Base-by-base conservation (phyloP, 2,797 vertebrate genomes). In the Botia almorhae region DNA sequence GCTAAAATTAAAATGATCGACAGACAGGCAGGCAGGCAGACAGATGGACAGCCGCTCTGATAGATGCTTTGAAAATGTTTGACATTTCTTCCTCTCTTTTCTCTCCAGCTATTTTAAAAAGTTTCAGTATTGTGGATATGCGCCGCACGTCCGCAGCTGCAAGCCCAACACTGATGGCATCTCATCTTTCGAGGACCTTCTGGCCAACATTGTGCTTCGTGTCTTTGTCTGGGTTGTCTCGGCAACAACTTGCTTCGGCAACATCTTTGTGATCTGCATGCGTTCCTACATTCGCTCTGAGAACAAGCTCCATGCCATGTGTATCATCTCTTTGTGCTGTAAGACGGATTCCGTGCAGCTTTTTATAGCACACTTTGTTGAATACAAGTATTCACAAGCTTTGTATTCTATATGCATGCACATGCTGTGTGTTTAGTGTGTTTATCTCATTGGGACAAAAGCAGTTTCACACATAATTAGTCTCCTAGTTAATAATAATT, bases 131-230 rank as follows among this genome's bases (percentile, higher is more conserved):
- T 99, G 97, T 61, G 96, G 96, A 6, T 98, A 98, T 3, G 96
- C 97, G 1, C 96, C 98, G 14, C 97, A 99, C 0, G 96, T 98
- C 51, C 96, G 97, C 79, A 99, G 96, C 91, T 99, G 98, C 87
- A 99, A 98, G 78, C 97, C 97, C 72, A 99, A 98, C 90, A 99
- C 97, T 0, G 98, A 99, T n/a, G 97, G 98, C 73, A 98, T 99
- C 87, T 98, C 97, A 0, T 99, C 98, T 58, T 94, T 99, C 0
- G 97, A 99, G 88, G 94, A 99, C 61, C 95, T 98, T 74, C 91
- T 99, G 89, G 97, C 98, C 61, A 99, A 95, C 91, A 93, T 98
- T 53, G 94, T 98, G 79, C 96, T 98, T 88, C 94, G 97, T 85
- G 96, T 99, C 72, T 99, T 99, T 33, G 96, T 99, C 78, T 99